Evolutionary conservation across 2,888 invertebrate species (phyloP).

Genomic region (Dysmachus trigonus): DNA sequence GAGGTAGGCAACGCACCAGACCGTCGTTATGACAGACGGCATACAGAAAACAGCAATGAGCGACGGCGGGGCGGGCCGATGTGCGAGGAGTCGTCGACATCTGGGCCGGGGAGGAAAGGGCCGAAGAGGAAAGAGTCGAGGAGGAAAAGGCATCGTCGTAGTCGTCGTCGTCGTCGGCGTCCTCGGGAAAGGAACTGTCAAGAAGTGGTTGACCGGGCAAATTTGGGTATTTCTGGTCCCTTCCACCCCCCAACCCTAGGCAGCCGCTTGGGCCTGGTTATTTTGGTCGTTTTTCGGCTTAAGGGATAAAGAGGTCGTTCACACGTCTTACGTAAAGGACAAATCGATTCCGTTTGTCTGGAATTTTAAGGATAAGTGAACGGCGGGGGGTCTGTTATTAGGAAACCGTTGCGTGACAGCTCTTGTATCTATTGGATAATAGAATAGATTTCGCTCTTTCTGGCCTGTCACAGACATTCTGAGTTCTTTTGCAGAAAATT

Average conservation of each 20-base stretch:
- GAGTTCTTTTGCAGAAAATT: not conserved
- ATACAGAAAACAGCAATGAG: slow-evolving; percentile 15
- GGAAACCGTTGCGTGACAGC: slow-evolving; percentile 23
- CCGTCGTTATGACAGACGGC: slow-evolving; percentile 38
- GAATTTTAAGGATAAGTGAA: slow-evolving; percentile 29
- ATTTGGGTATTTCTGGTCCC: slow-evolving; percentile 40
- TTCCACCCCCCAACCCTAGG: not conserved
- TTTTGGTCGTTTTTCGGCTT: slow-evolving; percentile 41
- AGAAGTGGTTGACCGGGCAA: slow-evolving; percentile 45
- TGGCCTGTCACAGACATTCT: not conserved
- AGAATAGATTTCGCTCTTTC: not conserved
- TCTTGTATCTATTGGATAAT: slow-evolving; percentile 3
- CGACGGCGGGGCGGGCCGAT: slow-evolving; percentile 1
- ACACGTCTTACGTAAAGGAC: slow-evolving; percentile 41
- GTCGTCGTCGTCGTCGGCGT: too few relatives aligned
- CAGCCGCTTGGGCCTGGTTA: not conserved
- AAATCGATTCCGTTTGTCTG: slow-evolving; percentile 44
- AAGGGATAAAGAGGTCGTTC: slow-evolving; percentile 41
- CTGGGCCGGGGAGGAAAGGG: not conserved
- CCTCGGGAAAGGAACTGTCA: slow-evolving; percentile 41
- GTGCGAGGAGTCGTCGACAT: not conserved
- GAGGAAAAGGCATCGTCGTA: slow-evolving; percentile 16
- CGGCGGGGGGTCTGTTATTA: not conserved
- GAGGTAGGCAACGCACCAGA: slow-evolving; percentile 41
- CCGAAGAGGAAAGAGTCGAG: not conserved